Conservation (phyloP, 2,888 invertebrate species). For the Melangyna quadrimaculata region DNA sequence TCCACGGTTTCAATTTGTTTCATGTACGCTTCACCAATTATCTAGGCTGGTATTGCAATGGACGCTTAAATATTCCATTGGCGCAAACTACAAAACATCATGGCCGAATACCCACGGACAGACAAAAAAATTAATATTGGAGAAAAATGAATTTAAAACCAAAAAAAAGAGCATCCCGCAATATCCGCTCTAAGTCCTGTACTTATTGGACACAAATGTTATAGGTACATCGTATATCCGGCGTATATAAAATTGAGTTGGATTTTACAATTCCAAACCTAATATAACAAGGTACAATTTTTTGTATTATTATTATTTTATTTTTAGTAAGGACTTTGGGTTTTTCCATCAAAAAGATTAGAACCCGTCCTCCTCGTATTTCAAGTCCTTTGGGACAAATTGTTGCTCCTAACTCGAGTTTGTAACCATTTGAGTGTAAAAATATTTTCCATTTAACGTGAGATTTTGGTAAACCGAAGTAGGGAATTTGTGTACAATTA, state of each 20-base stretch:
- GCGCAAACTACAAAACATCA: constrained; percentile 31
- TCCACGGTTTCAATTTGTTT: constrained; percentile 46
- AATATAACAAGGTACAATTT: too few species aligned
- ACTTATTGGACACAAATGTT: constrained; percentile 30
- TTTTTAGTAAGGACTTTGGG: neutral
- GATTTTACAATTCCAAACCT: constrained; percentile 44
- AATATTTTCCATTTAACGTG: constrained; percentile 43
- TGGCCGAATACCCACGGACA: constrained; percentile 7
- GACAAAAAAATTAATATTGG: neutral
- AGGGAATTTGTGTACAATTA: constrained; percentile 23
- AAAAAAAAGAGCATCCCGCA: constrained; percentile 20
- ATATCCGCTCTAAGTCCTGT: constrained; percentile 50
- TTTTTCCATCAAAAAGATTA: constrained; percentile 34
- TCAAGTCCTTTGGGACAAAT: neutral
- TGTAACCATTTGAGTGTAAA: constrained; percentile 46
- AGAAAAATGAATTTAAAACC: neutral
- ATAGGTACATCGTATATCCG: neutral
- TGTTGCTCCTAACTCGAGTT: neutral
- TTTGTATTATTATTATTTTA: neutral
- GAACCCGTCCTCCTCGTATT: neutral
- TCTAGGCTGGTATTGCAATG: constrained; percentile 28
- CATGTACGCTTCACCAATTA: constrained; percentile 65
- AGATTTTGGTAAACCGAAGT: constrained; percentile 12
- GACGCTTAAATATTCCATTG: constrained; percentile 39
- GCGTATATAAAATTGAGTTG: constrained; percentile 29